Conservation (phyloP, 2,888 invertebrate genomes). For the Stenolophus ochropezus region DNA sequence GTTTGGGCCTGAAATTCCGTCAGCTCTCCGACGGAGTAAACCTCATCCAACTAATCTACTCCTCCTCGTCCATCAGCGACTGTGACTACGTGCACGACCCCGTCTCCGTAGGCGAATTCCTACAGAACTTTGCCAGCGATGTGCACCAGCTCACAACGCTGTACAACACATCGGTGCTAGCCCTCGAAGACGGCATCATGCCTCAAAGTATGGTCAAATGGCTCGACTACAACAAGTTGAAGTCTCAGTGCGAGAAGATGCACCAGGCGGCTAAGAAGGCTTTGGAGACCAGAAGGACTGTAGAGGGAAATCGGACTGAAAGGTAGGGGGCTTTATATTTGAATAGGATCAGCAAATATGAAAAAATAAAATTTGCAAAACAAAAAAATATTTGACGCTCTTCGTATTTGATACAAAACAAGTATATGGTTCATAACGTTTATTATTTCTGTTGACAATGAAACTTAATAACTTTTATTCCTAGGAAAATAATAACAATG, state of each 20-base stretch:
- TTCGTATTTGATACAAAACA: no score
- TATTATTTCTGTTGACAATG: no score
- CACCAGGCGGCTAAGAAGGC: conserved; percentile 69
- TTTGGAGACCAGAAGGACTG: conserved; percentile 61
- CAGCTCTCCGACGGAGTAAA: conserved; percentile 82
- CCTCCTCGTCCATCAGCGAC: conserved; percentile 78
- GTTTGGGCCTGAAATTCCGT: conserved; percentile 77
- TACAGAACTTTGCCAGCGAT: conserved; percentile 77
- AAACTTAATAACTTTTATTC: no score
- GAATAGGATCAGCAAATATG: neutral
- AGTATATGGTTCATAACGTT: no score
- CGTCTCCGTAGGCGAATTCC: conserved; percentile 76
- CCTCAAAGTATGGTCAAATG: conserved; percentile 75
- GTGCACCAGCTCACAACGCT: conserved; percentile 70
- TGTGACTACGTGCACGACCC: conserved; percentile 80
- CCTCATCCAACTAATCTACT: conserved; percentile 82
- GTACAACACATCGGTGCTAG: conserved; percentile 76
- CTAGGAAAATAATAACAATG: no score
- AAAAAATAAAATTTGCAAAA: neutral
- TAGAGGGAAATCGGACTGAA: conserved; percentile 31
- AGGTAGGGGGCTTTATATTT: conserved; percentile 9
- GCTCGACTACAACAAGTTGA: conserved; percentile 78
- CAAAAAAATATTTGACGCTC: no score
- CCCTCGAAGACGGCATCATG: conserved; percentile 73
- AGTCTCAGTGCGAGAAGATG: conserved; percentile 75